Base-by-base conservation (phyloP, 2,888 invertebrate genomes). In the Drosophila birchii region DNA sequence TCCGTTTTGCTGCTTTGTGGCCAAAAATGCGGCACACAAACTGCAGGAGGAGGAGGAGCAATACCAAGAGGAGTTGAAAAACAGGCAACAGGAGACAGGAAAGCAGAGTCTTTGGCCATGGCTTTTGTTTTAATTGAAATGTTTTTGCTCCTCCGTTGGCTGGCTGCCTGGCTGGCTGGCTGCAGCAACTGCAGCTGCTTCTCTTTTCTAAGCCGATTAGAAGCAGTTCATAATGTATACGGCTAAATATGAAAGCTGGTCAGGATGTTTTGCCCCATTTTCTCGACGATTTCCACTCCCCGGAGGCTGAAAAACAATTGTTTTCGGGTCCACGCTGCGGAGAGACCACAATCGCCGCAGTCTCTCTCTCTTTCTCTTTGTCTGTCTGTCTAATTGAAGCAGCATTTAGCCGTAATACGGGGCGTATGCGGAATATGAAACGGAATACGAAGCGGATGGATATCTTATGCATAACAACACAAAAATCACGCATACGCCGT, bases 121-220 rank as follows among this genome's bases (percentile, higher is more conserved):
- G 76, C 68, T 80, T 71, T 84, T 78, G 81, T 75, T 86, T 78
- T 83, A 83, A 83, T 86, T 86, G 83, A 81, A 83, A 86, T 83
- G 86, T 74, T 86, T 84, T 80, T 74, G 81, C 73, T 70, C 49
- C 68, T 71, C 49, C 51, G 44, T 43, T 53, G 26, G 59, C 43
- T 43, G 20, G 20, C 23, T 43, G 9, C 32, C 20, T 43, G 23
- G 20, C 38, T 29, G 56, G 18, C 49, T 20, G 26, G 47, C 43
- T 54, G 53, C 47, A 36, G 64, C 38, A 57, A 58, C n/a, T 36
- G 62, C 62, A 38, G 36, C 64, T 43, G 73, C 56, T 54, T 32
- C 63, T 61, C 45, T 59, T 63, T 61, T 44, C 75, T 84, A 86
- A 86, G 80, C 80, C 80, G 84, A 75, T 81, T 86, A 81, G 77